Evolutionary conservation across 2,888 invertebrate species (phyloP), one percentile per base, ranked within the genome.

Genomic region (Neelides folsomi): DNA sequence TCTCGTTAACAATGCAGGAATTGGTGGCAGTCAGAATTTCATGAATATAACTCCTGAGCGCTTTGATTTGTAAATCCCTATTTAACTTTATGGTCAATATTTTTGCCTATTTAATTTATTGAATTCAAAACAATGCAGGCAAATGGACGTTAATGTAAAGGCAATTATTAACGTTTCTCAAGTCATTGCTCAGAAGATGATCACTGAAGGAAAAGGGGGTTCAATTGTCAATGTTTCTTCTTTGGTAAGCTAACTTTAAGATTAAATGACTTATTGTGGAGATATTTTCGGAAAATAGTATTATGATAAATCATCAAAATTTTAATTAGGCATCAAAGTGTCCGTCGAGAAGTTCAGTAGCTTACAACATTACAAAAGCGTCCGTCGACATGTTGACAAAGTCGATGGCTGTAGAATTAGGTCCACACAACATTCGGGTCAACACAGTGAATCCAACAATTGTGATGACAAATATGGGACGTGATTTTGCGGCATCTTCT

Each of bases 371-470:
- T 27, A 27, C 71, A 9, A 77, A 77, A 63, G 74, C 70, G 6
- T 76, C 75, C 5, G 63, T 76, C 6, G 76, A 76, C 57, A 69
- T 69, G 56, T 55, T 75, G 1, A 74, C 75, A 2, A 69, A 69
- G 59, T 67, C 68, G n/a, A 71, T 76, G 72, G 75, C 76, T 1
- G 56, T 71, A 5, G 76, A 76, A 65, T 67, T 76, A 13, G 76
- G 75, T 2, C 69, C 68, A 18, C 68, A 72, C 43, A 67, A 72
- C 34, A 75, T 77, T 42, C 70, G 76, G 12, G 75, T 75, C 1
- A 77, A 77, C 62, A 65, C 69, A 41, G 72, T 77, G 1, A 74
- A 74, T 63, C 76, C 76, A 15, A 76, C 76, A 1, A 74, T 75
- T 47, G 72, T 73, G 2, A 63, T 72, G 68, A 76, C 76, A 0